Conservation (phyloP, 2,113 vertebrate genomes). For the Ochotona curzoniae region DNA sequence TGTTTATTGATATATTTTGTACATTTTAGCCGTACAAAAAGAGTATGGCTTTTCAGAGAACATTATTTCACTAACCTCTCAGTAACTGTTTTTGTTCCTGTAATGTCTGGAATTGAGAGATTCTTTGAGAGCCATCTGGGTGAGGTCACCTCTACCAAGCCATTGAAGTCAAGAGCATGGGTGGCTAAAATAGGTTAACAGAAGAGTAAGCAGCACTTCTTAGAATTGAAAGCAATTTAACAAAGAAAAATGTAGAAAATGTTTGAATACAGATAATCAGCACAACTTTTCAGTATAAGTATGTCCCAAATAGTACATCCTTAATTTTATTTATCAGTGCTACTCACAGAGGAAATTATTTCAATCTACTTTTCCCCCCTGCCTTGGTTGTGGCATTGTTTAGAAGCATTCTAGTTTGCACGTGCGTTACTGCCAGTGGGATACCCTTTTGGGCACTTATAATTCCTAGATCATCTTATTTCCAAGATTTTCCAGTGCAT, state of each 20-base stretch:
- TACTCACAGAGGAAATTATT: background rate
- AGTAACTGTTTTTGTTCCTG: background rate
- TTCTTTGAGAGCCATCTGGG: background rate
- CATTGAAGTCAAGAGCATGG: background rate
- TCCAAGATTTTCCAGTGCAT: background rate
- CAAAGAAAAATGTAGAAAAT: background rate
- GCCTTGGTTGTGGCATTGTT: background rate
- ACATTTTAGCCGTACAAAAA: background rate
- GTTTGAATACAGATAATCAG: conserved; percentile 15
- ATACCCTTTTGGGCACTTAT: background rate
- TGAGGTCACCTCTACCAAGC: background rate
- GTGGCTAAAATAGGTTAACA: background rate
- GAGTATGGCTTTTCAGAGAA: background rate
- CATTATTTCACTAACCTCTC: background rate
- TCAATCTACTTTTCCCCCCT: background rate
- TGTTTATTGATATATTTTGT: background rate
- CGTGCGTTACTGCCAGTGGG: background rate
- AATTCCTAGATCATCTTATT: background rate
- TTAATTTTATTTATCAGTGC: background rate
- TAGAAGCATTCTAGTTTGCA: background rate
- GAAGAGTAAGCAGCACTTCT: background rate
- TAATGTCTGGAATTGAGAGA: background rate
- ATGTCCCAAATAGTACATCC: background rate
- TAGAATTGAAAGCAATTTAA: background rate
- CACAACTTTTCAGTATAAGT: background rate